These are phyloP conservation scores for Heliconius himera DNA, from an alignment of 1,140 invertebrate genomes.

Conservation along the genomic window DNA sequence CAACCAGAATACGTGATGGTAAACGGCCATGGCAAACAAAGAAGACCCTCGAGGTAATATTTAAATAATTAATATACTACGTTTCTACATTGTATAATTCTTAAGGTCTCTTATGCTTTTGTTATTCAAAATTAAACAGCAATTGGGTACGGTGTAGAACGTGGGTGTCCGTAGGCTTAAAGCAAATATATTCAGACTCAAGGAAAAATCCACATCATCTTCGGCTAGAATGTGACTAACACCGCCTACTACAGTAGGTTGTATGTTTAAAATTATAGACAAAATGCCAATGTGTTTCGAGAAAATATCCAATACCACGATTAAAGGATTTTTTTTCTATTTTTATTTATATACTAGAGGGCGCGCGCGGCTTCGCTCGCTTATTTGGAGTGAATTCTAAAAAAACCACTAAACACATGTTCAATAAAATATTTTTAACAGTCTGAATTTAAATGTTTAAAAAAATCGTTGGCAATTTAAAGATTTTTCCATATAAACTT, in stretches of 20 bases:
- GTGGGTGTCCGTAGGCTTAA: constrained; percentile 1
- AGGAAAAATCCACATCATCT: not conserved
- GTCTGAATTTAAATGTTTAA: too few relatives aligned
- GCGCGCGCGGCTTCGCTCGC: too few relatives aligned
- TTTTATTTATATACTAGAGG: too few relatives aligned
- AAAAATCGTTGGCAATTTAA: too few relatives aligned
- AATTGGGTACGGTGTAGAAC: not conserved
- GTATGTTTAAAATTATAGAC: not conserved
- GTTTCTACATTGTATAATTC: not conserved
- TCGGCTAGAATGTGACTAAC: not conserved
- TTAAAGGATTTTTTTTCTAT: too few relatives aligned
- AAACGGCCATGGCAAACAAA: constrained; percentile 56
- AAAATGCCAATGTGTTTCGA: not conserved
- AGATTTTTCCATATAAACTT: too few relatives aligned
- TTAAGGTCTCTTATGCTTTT: not conserved
- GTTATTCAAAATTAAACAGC: not conserved
- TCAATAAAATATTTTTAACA: too few relatives aligned
- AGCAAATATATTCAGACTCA: not conserved
- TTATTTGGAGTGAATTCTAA: too few relatives aligned
- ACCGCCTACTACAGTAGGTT: not conserved
- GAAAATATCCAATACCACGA: not conserved
- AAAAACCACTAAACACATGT: too few relatives aligned
- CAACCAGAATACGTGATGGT: constrained; percentile 66
- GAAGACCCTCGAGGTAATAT: constrained; percentile 68
- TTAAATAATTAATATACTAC: not conserved